phyloP scores from a whole-genome alignment of 2,888 invertebrate species.

The Polyommatus icarus region DNA sequence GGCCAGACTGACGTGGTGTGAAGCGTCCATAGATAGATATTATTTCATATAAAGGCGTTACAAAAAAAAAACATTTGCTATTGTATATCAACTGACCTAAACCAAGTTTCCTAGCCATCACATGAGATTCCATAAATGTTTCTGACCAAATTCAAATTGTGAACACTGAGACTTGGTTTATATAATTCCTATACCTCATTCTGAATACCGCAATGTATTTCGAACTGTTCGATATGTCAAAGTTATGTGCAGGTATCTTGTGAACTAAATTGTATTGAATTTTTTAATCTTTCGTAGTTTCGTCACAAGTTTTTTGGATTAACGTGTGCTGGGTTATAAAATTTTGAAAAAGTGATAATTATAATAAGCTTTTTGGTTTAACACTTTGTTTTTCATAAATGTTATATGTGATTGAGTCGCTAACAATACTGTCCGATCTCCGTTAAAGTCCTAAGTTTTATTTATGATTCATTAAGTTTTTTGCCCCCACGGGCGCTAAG shows the following conservation, averaged over 20 bases:
- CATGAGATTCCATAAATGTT: neutral
- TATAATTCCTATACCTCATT: constrained; percentile 42
- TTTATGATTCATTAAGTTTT: constrained; percentile 30
- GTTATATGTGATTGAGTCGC: neutral
- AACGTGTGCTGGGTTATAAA: constrained; percentile 7
- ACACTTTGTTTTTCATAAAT: neutral
- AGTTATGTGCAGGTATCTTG: constrained; percentile 14
- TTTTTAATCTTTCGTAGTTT: constrained; percentile 34
- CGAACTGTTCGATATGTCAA: constrained; percentile 39
- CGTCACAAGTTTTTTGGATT: constrained; percentile 34
- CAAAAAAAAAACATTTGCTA: neutral
- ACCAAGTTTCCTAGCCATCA: neutral
- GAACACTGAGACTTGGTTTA: neutral
- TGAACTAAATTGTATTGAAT: neutral
- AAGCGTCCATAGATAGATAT: no score
- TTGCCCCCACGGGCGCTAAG: neutral
- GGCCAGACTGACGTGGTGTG: no score
- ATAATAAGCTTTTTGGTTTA: constrained; percentile 8
- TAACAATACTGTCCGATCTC: constrained; percentile 26
- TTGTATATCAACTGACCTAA: constrained; percentile 15
- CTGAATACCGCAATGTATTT: constrained; percentile 62
- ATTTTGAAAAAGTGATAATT: neutral
- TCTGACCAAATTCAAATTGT: neutral
- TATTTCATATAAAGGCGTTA: no score
- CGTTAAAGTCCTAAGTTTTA: constrained; percentile 26